A percentile compares a stretch with the other conserved stretches of the same genome.
Conservation (phyloP, 2,797 vertebrate genomes). For the Streptopelia turtur region DNA sequence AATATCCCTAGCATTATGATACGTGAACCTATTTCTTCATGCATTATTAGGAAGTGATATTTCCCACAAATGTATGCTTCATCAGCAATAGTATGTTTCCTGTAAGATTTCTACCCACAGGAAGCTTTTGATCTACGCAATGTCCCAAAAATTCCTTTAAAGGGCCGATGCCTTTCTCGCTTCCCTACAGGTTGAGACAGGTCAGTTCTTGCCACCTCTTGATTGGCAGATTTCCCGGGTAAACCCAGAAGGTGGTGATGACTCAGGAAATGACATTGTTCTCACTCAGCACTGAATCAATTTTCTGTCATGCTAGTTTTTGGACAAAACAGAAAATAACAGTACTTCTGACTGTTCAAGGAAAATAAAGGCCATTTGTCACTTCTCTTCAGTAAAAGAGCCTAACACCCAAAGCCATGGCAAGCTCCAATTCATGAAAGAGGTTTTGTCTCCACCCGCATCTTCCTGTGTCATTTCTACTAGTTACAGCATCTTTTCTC, state of each 20-base stretch:
- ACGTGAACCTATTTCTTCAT: neutral
- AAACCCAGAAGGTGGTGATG: neutral
- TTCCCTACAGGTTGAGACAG: neutral
- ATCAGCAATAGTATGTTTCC: neutral
- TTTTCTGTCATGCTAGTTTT: neutral
- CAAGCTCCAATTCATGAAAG: neutral
- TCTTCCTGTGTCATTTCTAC: neutral
- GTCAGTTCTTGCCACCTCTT: neutral
- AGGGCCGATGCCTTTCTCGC: neutral
- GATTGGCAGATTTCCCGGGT: neutral
- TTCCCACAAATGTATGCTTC: neutral
- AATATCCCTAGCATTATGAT: neutral
- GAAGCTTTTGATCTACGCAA: neutral
- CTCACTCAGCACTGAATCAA: neutral
- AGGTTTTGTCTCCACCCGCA: neutral
- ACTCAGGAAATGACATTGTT: neutral
- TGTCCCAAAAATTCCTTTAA: neutral
- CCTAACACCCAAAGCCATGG: neutral
- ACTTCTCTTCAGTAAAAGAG: neutral
- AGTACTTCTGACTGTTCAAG: neutral
- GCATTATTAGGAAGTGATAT: neutral
- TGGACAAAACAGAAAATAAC: neutral
- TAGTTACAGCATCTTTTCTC: neutral
- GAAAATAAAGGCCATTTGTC: neutral
- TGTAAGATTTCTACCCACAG: neutral